Evolutionary conservation across 2,113 vertebrate genomes (phyloP).

Genomic region (Eudyptes chrysolophus): DNA sequence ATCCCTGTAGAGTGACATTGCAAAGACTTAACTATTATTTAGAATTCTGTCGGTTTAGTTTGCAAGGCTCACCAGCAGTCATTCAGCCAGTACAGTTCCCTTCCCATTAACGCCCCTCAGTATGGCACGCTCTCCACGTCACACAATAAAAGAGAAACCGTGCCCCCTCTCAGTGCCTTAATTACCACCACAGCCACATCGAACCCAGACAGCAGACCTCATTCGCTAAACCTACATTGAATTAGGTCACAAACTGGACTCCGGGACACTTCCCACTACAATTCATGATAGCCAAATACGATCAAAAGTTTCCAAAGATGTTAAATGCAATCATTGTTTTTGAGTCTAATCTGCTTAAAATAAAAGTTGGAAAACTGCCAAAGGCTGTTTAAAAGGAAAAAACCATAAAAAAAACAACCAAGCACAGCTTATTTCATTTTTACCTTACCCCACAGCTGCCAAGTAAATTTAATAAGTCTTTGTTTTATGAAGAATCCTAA

Average conservation of each 20-base stretch:
- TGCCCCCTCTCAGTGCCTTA: not conserved
- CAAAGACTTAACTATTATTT: not conserved
- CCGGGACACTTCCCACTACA: not conserved
- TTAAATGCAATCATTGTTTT: constrained; percentile 49
- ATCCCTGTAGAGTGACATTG: not conserved
- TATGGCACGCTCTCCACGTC: fast-evolving
- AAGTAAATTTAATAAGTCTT: constrained; percentile 76
- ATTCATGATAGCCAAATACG: not conserved
- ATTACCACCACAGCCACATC: not conserved
- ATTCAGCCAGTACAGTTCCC: not conserved
- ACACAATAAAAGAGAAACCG: not conserved
- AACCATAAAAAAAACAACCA: not conserved
- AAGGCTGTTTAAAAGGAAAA: constrained; percentile 32
- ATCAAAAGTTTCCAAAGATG: constrained; percentile 36
- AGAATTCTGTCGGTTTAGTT: not conserved
- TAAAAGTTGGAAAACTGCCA: constrained; percentile 59
- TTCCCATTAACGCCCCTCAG: not conserved
- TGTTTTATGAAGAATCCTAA: constrained; percentile 75
- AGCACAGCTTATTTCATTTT: constrained; percentile 60
- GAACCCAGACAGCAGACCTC: not conserved
- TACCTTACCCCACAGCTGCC: constrained; percentile 66
- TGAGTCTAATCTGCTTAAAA: constrained; percentile 65
- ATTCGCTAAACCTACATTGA: not conserved
- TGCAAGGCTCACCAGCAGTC: not conserved
- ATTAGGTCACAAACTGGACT: not conserved